A percentile compares a stretch with the other conserved stretches of the same genome.
Evolutionary conservation across 1,140 invertebrate genomes (phyloP).

Genomic region (Homarus americanus): DNA sequence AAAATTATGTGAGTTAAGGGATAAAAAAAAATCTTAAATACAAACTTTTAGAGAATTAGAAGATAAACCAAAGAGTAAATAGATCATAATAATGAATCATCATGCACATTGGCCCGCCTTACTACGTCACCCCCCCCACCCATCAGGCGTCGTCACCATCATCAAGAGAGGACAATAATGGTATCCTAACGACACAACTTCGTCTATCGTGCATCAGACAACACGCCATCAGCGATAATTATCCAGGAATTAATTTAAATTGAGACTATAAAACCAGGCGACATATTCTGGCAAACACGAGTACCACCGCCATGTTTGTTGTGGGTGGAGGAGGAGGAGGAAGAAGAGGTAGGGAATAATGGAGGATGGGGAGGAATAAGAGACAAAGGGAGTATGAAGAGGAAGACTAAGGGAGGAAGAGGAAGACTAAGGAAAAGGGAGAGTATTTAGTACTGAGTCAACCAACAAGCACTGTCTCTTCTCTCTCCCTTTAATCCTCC

Average conservation of each 20-base stretch:
- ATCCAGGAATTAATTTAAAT: background rate
- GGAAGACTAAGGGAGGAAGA: background rate
- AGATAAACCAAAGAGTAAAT: too few relatives aligned
- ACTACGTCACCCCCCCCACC: too few relatives aligned
- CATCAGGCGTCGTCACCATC: too few relatives aligned
- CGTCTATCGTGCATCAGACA: background rate
- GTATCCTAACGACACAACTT: background rate
- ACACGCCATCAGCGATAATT: constrained; percentile 7
- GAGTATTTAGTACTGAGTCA: too few relatives aligned
- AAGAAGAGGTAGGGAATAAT: background rate
- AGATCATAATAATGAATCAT: too few relatives aligned
- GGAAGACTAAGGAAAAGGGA: background rate
- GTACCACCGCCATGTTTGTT: background rate
- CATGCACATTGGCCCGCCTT: too few relatives aligned
- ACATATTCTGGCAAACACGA: background rate
- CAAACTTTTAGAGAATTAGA: too few relatives aligned
- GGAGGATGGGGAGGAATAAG: background rate
- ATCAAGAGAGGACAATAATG: background rate
- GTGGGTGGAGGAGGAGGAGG: background rate
- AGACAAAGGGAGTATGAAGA: background rate
- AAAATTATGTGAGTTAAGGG: too few relatives aligned
- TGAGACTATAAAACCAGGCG: background rate
- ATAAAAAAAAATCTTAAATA: too few relatives aligned
- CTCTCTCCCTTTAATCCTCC: too few relatives aligned
- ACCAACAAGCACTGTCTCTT: too few relatives aligned